Base-by-base conservation (phyloP, 2,888 invertebrate species). In the Hoplodrina ambigua region DNA sequence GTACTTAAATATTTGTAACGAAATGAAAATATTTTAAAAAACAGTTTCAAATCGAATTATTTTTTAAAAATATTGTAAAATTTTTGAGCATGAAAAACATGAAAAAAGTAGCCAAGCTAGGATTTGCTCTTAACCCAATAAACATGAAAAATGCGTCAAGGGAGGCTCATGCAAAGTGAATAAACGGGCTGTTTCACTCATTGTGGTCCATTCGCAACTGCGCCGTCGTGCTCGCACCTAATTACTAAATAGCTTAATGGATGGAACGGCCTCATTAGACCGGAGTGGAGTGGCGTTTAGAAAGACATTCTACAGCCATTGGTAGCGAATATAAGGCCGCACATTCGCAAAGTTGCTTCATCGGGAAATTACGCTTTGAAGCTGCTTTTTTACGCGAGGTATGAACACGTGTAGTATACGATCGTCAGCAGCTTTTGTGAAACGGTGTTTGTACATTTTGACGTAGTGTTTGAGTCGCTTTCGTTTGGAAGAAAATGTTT, bases 241-340 rank as follows among this genome's bases (percentile, higher is more conserved):
- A 93, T 94, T 93, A 93, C 92, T 91, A 90, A 94, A 93, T 91
- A 91, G 92, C 91, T 87, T 92, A 94, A 93, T 93, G 93, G 90
- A 91, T 91, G 89, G 89, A 89, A 88, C 89, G 88, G 87, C 81
- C 90, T 94, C 92, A 92, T 94, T 93, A 93, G 85, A 86, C 82
- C 81, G 76, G 84, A 92, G 90, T 90, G 88, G 88, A 87, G 87
- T 85, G 72, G 82, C 86, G 86, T 87, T 90, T 88, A 86, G 86
- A 89, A 88, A 90, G 86, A 88, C 88, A 87, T 87, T 87, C 84
- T 81, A 74, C 75, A 72, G 63, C 72, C 84, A 80, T 74, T 79
- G 83, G 83, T 69, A 77, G 70, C 33, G 70, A 80, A 70, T 74
- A 74, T 78, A 83, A 73, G 71, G 69, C 78, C 66, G 70, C 80